Conservation (phyloP, 2,888 invertebrate genomes). For the Pachycephus smyrnensis region DNA sequence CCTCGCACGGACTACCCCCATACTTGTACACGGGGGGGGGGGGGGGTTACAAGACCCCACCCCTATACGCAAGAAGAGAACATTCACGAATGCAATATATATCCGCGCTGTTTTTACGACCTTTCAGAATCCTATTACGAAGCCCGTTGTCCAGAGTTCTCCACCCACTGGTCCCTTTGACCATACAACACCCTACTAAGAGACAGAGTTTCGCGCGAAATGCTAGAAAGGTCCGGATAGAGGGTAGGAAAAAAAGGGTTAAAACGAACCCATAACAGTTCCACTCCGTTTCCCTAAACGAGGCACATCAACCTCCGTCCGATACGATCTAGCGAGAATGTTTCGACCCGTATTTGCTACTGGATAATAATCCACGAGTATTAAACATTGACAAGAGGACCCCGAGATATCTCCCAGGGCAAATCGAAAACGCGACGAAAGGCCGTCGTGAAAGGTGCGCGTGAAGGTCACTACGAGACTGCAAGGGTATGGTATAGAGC, state of each 20-base stretch:
- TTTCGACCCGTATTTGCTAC: neutral
- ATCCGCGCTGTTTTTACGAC: constrained; percentile 23
- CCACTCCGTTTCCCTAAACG: neutral
- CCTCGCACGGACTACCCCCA: neutral
- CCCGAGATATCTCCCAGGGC: neutral
- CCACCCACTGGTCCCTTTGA: constrained; percentile 19
- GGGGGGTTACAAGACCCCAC: neutral
- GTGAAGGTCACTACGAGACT: neutral
- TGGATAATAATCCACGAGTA: neutral
- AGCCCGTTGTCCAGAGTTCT: constrained; percentile 23
- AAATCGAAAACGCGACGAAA: neutral
- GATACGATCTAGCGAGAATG: neutral
- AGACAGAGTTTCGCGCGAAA: neutral
- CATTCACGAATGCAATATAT: constrained; percentile 17
- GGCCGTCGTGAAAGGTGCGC: neutral
- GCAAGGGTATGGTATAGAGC: neutral
- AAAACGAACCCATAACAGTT: neutral
- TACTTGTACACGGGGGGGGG: neutral
- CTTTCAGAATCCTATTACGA: constrained; percentile 23
- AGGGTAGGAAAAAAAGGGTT: neutral
- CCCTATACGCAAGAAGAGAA: constrained; percentile 6
- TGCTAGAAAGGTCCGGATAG: neutral
- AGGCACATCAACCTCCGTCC: neutral
- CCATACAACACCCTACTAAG: constrained; percentile 24
- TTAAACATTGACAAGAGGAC: neutral